phyloP scores from a whole-genome alignment of 2,797 vertebrate genomes.

The Silurus aristotelis region DNA sequence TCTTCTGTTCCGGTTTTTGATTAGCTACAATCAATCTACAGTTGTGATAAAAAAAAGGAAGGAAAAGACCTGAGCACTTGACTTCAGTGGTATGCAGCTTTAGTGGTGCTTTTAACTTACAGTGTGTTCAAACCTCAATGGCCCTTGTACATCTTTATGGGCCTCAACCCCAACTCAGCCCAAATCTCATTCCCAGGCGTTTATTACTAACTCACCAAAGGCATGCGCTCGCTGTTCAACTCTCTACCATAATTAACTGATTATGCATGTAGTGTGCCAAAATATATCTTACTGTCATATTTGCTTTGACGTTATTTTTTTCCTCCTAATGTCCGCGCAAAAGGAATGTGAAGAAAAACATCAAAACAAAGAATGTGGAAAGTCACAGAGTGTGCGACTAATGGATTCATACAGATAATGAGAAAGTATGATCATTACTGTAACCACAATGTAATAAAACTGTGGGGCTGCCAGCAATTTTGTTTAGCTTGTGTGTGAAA shows the following conservation, averaged over 20 bases:
- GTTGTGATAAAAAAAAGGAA: slow-evolving; percentile 8
- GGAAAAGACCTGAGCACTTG: slow-evolving; percentile 23
- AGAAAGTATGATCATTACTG: slow-evolving; percentile 21
- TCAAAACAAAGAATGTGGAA: background rate
- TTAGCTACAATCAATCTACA: slow-evolving; percentile 32
- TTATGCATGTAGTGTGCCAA: slow-evolving; percentile 16
- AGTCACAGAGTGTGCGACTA: slow-evolving; percentile 3
- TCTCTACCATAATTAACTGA: slow-evolving; percentile 8
- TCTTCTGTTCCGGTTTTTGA: slow-evolving; percentile 25
- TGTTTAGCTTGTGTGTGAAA: slow-evolving; percentile 16
- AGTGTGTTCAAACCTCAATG: background rate
- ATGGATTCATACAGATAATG: slow-evolving; percentile 16
- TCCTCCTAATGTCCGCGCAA: background rate
- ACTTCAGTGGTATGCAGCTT: slow-evolving; percentile 30
- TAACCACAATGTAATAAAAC: slow-evolving; percentile 33
- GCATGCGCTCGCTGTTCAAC: slow-evolving; percentile 1
- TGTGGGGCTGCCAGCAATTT: slow-evolving; percentile 9
- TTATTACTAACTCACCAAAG: slow-evolving; percentile 24
- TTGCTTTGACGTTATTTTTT: background rate
- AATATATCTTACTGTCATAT: background rate
- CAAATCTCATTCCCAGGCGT: background rate
- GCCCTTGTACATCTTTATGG: background rate
- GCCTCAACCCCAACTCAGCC: background rate
- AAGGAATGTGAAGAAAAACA: slow-evolving; percentile 3
- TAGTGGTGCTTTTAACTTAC: slow-evolving; percentile 9